Base-by-base conservation (phyloP, 2,113 vertebrate species). In the Indicator maculatus region DNA sequence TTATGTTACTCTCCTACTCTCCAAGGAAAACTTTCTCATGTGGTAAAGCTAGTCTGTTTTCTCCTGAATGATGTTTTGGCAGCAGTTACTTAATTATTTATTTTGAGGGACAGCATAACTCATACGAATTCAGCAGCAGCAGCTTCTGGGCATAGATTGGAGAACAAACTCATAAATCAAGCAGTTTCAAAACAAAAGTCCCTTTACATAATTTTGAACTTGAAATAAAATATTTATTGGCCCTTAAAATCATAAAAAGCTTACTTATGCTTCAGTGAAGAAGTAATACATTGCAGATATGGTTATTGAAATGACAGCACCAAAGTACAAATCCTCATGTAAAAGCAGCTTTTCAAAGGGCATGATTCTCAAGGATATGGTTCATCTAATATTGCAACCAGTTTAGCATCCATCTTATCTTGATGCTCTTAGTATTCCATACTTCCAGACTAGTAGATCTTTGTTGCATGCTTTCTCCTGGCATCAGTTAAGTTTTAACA, bases 21-120 rank as follows among this genome's bases (percentile, higher is more conserved):
- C 26, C 6, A 86, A 59, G 67, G 19, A 86, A 93, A 60, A 12
- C 28, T 71, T 89, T 85, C 36, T 63, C 3, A 31, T 52, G 5
- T 61, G 36, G 39, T 36, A 82, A 91, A 94, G 89, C 88, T 55
- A 89, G 87, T 85, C n/a, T 69, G 44, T 31, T 79, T 88, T 82
- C 36, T 21, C 59, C 56, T 55, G 47, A 73, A 80, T 71, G 38
- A 8, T 77, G 6, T 77, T 78, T 52, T 71, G 79, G 41, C 60
- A 70, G 56, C 27, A 80, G 21, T 64, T 91, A 70, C 55, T 73
- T 89, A 80, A 79, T 89, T 88, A 73, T 60, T 77, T 93, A 64
- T 73, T 94, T 80, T 76, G 55, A 88, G n/a, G 9, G 45, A 45
- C 16, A 73, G 11, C 9, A n/a, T 77, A 91, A 74, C 66, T 93